phyloP scores from a whole-genome alignment of 2,797 vertebrate genomes.

The Sandelia bainsii region DNA sequence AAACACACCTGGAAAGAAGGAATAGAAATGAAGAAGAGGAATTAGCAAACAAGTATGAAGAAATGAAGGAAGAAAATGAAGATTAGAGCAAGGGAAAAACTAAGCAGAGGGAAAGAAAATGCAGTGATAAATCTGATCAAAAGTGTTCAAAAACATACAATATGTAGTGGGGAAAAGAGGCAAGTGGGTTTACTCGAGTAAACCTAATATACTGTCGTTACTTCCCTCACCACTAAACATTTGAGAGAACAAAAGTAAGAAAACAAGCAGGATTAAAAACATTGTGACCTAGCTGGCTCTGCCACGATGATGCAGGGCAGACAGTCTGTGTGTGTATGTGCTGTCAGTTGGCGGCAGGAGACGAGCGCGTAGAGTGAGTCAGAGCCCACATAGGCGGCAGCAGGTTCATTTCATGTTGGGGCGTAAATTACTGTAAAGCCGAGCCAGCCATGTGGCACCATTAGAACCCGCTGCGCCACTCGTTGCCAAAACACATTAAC shows the following conservation, averaged over 20 bases:
- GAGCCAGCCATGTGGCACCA: conserved; percentile 60
- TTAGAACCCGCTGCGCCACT: conserved; percentile 60
- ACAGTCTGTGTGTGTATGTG: conserved; percentile 9
- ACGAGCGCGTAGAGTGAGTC: conserved; percentile 51
- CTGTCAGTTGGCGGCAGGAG: conserved; percentile 17
- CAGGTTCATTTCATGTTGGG: conserved; percentile 66
- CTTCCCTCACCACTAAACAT: not conserved
- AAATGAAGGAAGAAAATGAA: no score
- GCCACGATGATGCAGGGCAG: not conserved
- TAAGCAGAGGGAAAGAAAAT: no score
- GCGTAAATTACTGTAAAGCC: conserved; percentile 67
- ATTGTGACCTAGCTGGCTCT: conserved; percentile 37
- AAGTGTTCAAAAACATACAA: no score
- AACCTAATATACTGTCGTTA: not conserved
- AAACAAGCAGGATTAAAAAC: conserved; percentile 35
- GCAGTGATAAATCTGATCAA: no score
- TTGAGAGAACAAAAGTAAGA: conserved; percentile 16
- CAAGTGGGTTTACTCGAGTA: not conserved
- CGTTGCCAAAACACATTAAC: conserved; percentile 51
- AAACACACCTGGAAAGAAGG: no score
- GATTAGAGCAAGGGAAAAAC: no score
- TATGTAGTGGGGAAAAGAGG: not conserved
- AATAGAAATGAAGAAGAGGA: no score
- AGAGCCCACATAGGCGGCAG: conserved; percentile 64
- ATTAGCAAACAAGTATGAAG: no score